Base-by-base conservation (phyloP, 1,140 invertebrate species). In the Drosophila oshimai region DNA sequence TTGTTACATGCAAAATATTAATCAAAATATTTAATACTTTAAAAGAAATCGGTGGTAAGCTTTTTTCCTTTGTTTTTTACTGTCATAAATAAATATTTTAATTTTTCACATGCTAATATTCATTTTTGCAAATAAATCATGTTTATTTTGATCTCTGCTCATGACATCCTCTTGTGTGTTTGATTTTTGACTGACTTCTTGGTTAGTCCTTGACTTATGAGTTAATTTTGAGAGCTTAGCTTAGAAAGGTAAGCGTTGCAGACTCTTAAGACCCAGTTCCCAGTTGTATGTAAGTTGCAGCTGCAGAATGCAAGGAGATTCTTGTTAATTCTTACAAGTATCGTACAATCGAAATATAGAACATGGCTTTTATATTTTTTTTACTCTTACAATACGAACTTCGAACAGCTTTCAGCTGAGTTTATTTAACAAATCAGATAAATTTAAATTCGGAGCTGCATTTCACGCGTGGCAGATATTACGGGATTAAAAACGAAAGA, bases 361-460 rank as follows among this genome's bases (percentile, higher is more conserved):
- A 62, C 58, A 62, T 13, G 37, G 20, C 34, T 55, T 28, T 20
- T 58, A 53, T 49, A 53, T 24, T 9, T 10, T 20, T 20, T 26
- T 57, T 26, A 15, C 7, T 15, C 18, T 20, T 34, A 46, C 18
- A 34, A 41, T 20, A n/a, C 24, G 31, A 22, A 18, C 10, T 39
- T 13, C n/a, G 7, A 65, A 15, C 60, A 50, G 62, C 62, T 67
- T 67, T 65, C 62, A 67, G 62, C 20, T 67, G 60, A 20, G 15
- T 37, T 65, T 50, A 13, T 15, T 65, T 65, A 36, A 61, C 13
- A 34, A 26, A 34, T 61, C 28, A 44, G 34, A 28, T 60, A 31
- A 44, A 61, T 12, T 42, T 26, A 61, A 28, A 24, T 13, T 7
- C 34, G 7, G 15, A 9, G 10, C 15, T 18, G 10, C 47, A 13